phyloP scores from a whole-genome alignment of 92 coral and sea anemone species.

The Epizoanthus stellaris region DNA sequence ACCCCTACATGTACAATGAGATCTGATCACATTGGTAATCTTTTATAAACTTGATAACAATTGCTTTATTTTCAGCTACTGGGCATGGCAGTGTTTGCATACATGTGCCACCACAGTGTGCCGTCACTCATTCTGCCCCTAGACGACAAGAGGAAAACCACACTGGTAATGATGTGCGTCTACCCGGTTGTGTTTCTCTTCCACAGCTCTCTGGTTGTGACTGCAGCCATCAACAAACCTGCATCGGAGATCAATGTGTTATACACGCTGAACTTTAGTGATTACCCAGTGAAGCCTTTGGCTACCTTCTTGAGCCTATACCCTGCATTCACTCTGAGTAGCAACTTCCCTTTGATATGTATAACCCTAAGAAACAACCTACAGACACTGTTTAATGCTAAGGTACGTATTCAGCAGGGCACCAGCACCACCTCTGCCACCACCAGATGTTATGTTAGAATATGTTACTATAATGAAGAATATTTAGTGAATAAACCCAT shows the following conservation, averaged over 20 bases:
- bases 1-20: too few species aligned
- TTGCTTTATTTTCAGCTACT: conserved; percentile 58
- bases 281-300: conserved; percentile 63
- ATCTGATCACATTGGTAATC: too few species aligned
- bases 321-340: conserved; percentile 85
- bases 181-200: conserved; percentile 67
- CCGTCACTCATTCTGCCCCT: conserved; percentile 72
- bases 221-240: conserved; percentile 75
- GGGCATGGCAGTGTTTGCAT: conserved; percentile 83
- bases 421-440: too few species aligned
- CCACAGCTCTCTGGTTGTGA: conserved; percentile 54
- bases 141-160: conserved; percentile 66
- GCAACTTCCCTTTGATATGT: conserved; percentile 83
- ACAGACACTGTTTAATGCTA: conserved; percentile 68
- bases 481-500: too few species aligned
- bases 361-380: conserved; percentile 84
- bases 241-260: conserved; percentile 74
- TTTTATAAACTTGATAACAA: too few species aligned
- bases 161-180: conserved; percentile 61
- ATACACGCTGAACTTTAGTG: conserved; percentile 78
- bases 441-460: too few species aligned
- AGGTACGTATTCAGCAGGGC: conserved; percentile 43
- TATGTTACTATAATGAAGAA: too few species aligned
- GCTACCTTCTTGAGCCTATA: conserved; percentile 79
- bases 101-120: conserved; percentile 85